Evolutionary conservation across 1,140 invertebrate genomes (phyloP), one percentile per base, ranked within the genome.

Genomic region (Cyclargus thomasi): DNA sequence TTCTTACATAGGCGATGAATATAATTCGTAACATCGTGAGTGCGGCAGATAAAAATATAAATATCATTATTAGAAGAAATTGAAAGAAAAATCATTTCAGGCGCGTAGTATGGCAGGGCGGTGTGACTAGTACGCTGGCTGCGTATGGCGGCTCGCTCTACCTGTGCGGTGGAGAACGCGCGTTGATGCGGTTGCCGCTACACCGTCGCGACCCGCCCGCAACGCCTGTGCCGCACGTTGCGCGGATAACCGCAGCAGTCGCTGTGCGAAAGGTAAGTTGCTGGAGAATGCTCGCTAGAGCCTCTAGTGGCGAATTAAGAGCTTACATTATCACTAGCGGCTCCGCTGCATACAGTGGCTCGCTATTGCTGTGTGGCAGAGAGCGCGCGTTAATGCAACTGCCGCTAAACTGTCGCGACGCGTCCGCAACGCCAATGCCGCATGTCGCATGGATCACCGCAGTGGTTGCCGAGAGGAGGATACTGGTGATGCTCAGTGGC

Each of bases 281-380:
- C 10, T 53, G 39, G n/a, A n/a, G n/a, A n/a, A n/a, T n/a, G 47
- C 47, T 16, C 47, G 5, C 47, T 53, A 29, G 29, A 4, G 29
- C 29, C 29, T 53, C 47, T 11, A 11, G 47, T 10, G 47, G 10
- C 2, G 47, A 14, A 53, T 14, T 53, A 10, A 53, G 47, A 53
- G 8, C 47, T 14, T 11, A 53, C 10, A 2, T 53, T 53, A 1
- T 53, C 47, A 53, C 11, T 53, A 53, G 10, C n/a, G 47, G 1
- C 10, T 14, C 79, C n/a, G 92, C 94, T 0, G 93, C 95, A 6
- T 88, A 94, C 62, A 92, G 92, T 53, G 92, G 94, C 63, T 94
- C 94, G 80, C 90, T 98, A 20, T 98, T 97, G 85, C 97, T 97
- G 94, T 93, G 95, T 64, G 96, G 97, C 79, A 94, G 94, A 77